These are phyloP conservation scores for Thereuonema tuberculata DNA, from an alignment of 1,140 invertebrate species.

Conservation along the genomic window DNA sequence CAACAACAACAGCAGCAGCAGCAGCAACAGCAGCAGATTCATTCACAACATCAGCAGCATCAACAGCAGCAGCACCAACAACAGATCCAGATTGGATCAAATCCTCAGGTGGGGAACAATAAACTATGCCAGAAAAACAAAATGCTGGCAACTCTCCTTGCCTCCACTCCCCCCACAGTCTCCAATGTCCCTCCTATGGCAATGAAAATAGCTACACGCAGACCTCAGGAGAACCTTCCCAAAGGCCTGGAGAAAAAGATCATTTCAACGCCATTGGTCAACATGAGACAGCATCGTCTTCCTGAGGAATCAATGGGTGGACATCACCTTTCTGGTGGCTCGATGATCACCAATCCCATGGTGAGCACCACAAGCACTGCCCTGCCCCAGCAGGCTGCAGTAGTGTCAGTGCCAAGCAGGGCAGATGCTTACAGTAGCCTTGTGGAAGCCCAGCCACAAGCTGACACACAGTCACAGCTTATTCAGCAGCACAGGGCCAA, in stretches of 20 bases:
- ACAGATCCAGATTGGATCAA: too few species aligned
- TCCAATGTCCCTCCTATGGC: too few species aligned
- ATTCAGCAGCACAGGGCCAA: not conserved
- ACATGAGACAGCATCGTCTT: not conserved
- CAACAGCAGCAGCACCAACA: not conserved
- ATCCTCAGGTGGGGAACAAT: too few species aligned
- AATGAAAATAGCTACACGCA: too few species aligned
- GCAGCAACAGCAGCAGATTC: not conserved
- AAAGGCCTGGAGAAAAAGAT: slow-evolving; percentile 23
- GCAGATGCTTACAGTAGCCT: too few species aligned
- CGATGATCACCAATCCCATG: slow-evolving; percentile 16
- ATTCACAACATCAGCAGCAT: not conserved
- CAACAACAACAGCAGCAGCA: not conserved
- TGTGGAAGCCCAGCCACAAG: slow-evolving; percentile 4
- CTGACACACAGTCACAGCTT: slow-evolving; percentile 19
- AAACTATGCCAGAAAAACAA: slow-evolving; percentile 59
- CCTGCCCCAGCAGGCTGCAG: not conserved
- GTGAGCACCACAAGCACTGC: slow-evolving; percentile 6
- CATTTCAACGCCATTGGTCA: slow-evolving; percentile 13
- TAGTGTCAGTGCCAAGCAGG: not conserved
- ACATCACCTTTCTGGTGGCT: slow-evolving; percentile 17
- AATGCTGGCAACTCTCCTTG: slow-evolving; percentile 67
- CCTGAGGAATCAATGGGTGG: slow-evolving; percentile 14
- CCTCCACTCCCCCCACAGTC: slow-evolving; percentile 59
- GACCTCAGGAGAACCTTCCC: slow-evolving; percentile 26